Evolutionary conservation across 2,888 invertebrate species (phyloP).

Genomic region (Callyntrura sp.): DNA sequence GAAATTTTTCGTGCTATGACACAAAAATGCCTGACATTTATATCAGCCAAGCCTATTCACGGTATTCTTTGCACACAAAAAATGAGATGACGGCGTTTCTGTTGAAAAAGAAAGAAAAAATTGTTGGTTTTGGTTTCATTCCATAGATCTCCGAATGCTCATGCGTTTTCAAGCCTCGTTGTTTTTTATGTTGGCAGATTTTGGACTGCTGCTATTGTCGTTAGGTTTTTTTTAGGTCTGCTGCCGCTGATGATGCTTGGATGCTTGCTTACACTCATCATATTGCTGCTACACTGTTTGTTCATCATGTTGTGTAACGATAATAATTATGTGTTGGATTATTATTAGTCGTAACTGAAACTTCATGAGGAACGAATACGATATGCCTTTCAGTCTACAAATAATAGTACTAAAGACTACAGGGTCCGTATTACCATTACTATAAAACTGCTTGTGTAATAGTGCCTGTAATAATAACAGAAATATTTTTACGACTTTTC

Average conservation of each 20-base stretch:
- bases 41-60: too few species aligned
- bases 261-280: neutral
- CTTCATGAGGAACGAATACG: neutral
- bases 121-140: slow-evolving; percentile 47
- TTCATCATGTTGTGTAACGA: slow-evolving; percentile 35
- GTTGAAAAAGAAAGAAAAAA: slow-evolving; percentile 9
- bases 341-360: slow-evolving; percentile 26
- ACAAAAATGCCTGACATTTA: too few species aligned
- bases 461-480: slow-evolving; percentile 21
- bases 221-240: slow-evolving; percentile 26
- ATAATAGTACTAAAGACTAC: too few species aligned
- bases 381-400: neutral
- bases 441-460: slow-evolving; percentile 43
- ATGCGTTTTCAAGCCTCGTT: slow-evolving; percentile 64
- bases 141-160: slow-evolving; percentile 51
- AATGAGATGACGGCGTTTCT: slow-evolving; percentile 36
- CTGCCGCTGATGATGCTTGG: slow-evolving; percentile 10
- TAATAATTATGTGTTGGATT: slow-evolving; percentile 32
- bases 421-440: neutral
- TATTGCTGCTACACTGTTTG: neutral
- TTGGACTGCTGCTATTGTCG: slow-evolving; percentile 44
- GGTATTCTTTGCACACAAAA: neutral
- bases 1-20: too few species aligned
- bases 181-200: slow-evolving; percentile 58
- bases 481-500: slow-evolving; percentile 55